Evolutionary conservation across 2,797 vertebrate genomes (phyloP), one percentile per base, ranked within the genome.

Genomic region (Potorous gilbertii): DNA sequence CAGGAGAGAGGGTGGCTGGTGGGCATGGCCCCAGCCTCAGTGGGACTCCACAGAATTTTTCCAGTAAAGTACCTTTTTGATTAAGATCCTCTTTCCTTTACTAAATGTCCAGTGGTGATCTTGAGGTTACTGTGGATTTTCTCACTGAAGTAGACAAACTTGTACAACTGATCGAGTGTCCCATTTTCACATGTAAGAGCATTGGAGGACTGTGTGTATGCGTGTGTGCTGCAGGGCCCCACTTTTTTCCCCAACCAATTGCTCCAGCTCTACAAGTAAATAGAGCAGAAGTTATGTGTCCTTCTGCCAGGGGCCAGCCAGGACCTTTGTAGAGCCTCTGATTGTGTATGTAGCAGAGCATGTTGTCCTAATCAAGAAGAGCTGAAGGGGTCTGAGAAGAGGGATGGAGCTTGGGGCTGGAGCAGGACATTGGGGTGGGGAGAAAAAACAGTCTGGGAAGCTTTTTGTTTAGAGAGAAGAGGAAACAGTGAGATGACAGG

Each of bases 91-190:
- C 0, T 95, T n/a, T 97, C 99, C 99, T 99, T 99, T 97, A 99
- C 98, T 0, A 13, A 10, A 56, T 46, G 0, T 55, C 91, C 98
- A 99, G 99, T 1, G 99, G 99, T 56, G 99, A 99, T 95, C 99
- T 99, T 95, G 99, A 99, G 98, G 99, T 99, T 98, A 99, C 99
- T 0, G 99, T 99, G 94, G 99, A 99, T 98, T 99, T 99, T 97
- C 99, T 99, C 95, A 99, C 99, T 0, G 99, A 99, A 96, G 99
- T 99, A 40, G 99, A 99, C 99, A 99, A 99, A 97, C 98, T 99
- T 98, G 99, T 99, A 14, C 99, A 99, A 98, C 99, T 99, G 97
- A 99, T 99, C 0, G 99, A 99, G 98, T 99, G 99, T 96, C 99
- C 99, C 89, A 99, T 99, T 97, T 99, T 99, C 98, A 99, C 99